Evolutionary conservation across 1,140 invertebrate genomes (phyloP).

Genomic region (Drosophila pseudoobscura): DNA sequence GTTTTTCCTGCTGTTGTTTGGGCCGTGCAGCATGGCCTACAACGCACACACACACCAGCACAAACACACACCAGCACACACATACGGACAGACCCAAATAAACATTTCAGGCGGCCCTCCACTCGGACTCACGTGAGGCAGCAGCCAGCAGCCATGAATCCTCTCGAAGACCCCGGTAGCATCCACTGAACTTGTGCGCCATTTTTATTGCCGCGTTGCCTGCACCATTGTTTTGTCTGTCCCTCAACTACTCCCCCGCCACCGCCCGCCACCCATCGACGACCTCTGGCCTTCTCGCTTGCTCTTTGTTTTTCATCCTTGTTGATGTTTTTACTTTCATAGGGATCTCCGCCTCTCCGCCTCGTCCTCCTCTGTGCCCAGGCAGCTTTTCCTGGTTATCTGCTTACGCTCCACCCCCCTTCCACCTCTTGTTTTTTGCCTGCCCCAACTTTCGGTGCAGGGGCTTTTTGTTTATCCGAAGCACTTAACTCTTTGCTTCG

Average conservation of each 20-base stretch:
- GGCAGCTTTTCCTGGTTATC: constrained; percentile 45
- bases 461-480: constrained; percentile 73
- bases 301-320: constrained; percentile 51
- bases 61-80: constrained; percentile 24
- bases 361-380: background rate
- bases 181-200: constrained; percentile 73
- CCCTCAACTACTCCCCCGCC: background rate
- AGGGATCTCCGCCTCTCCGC: constrained; percentile 40
- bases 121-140: constrained; percentile 66
- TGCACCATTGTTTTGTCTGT: constrained; percentile 62
- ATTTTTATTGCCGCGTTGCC: constrained; percentile 74
- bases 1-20: constrained; percentile 44
- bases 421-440: background rate
- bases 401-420: constrained; percentile 43
- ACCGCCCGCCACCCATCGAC: background rate
- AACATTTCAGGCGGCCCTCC: constrained; percentile 65
- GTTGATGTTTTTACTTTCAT: constrained; percentile 76
- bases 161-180: constrained; percentile 47
- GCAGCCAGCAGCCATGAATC: no score
- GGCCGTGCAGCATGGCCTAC: constrained; percentile 70
- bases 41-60: constrained; percentile 42
- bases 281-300: constrained; percentile 3
- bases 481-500: constrained; percentile 63
- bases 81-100: constrained; percentile 67
- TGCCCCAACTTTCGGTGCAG: constrained; percentile 7